Conservation (phyloP, 2,797 vertebrate genomes). For the Hemitrygon akajei region DNA sequence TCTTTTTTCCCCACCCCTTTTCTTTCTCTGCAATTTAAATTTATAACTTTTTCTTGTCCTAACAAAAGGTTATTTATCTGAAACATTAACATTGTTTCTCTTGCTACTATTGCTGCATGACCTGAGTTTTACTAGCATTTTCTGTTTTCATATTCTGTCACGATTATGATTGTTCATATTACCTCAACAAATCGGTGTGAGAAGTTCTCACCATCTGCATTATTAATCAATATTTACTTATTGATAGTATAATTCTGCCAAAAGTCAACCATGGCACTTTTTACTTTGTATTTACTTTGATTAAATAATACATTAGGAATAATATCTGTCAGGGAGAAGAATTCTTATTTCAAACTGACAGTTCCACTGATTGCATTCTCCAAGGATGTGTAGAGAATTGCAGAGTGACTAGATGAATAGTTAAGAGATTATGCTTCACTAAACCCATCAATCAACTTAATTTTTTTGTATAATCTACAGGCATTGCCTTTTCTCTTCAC, state of each 20-base stretch:
- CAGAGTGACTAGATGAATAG: not conserved
- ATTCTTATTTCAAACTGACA: conserved; percentile 11
- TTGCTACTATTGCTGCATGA: too few relatives aligned
- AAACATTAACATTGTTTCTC: too few relatives aligned
- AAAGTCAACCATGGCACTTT: not conserved
- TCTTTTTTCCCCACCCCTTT: too few relatives aligned
- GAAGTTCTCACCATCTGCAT: not conserved
- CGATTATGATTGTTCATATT: not conserved
- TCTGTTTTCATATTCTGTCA: not conserved
- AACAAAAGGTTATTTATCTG: too few relatives aligned
- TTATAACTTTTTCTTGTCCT: too few relatives aligned
- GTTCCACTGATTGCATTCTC: conserved; percentile 19
- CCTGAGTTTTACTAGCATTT: too few relatives aligned
- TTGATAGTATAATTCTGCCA: not conserved
- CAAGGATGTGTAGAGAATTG: not conserved
- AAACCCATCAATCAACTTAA: conserved; percentile 6
- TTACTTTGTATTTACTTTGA: not conserved
- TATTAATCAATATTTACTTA: not conserved
- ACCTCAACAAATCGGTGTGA: not conserved
- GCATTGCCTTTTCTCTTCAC: not conserved
- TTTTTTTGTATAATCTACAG: not conserved
- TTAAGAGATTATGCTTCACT: conserved; percentile 19
- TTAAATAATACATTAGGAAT: conserved; percentile 31
- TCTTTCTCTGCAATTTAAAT: too few relatives aligned
- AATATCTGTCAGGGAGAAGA: conserved; percentile 20